Evolutionary conservation across 2,113 vertebrate genomes (phyloP).

Genomic region (Silurus asotus): DNA sequence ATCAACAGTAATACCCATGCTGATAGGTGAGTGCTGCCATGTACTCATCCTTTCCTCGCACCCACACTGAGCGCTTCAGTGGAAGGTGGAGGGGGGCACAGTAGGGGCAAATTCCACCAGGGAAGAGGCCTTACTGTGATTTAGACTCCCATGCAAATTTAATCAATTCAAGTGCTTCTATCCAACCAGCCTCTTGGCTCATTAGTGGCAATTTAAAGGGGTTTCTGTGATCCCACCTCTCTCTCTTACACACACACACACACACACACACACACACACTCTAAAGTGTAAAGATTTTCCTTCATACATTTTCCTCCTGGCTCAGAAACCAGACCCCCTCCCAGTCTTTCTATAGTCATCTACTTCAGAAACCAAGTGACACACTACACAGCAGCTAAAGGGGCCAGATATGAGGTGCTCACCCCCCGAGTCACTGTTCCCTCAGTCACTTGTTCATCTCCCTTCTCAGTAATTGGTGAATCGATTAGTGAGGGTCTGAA

Average conservation of each 20-base stretch:
- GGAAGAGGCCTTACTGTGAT: slow-evolving; percentile 71
- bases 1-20: slow-evolving; percentile 73
- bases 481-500: slow-evolving; percentile 71
- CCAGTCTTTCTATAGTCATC: slow-evolving; percentile 65
- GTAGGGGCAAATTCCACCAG: slow-evolving; percentile 54
- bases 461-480: slow-evolving; percentile 66
- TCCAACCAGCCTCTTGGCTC: slow-evolving; percentile 73
- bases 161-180: slow-evolving; percentile 82
- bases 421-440: slow-evolving; percentile 53
- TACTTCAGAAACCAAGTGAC: slow-evolving; percentile 77
- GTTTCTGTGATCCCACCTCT: slow-evolving; percentile 72
- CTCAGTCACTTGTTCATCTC: slow-evolving; percentile 52
- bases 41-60: slow-evolving; percentile 44
- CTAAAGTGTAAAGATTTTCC: slow-evolving; percentile 75
- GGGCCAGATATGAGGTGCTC: slow-evolving; percentile 61
- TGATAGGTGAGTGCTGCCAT: slow-evolving; percentile 69
- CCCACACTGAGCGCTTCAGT: slow-evolving; percentile 59
- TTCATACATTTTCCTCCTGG: slow-evolving; percentile 72
- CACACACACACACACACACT: slow-evolving; percentile 6
- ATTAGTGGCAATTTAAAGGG: slow-evolving; percentile 80
- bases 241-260: neutral
- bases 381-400: slow-evolving; percentile 71
- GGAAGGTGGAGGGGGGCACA: slow-evolving; percentile 22
- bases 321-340: slow-evolving; percentile 63
- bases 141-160: slow-evolving; percentile 83